Base-by-base conservation (phyloP, 2,888 invertebrate genomes). In the Chloroclystis v-ata region DNA sequence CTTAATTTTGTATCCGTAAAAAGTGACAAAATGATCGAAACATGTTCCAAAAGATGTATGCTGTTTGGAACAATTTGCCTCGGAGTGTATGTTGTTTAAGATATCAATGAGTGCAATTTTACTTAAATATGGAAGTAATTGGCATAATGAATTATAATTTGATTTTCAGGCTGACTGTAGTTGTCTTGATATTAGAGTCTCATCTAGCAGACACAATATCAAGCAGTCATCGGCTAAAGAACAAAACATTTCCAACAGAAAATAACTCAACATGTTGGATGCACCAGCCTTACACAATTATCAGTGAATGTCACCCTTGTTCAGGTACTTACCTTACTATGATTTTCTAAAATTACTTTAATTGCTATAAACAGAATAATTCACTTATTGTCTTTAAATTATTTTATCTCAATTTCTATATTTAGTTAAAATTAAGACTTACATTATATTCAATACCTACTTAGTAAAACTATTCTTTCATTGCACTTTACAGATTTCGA, bases 11-110 rank as follows among this genome's bases (percentile, higher is more conserved):
- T 26, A 26, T 26, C 5, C 20, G 3, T 20, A 10, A n/a, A 16
- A 25, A 13, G 2, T 14, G n/a, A 25, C 12, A 33, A 59, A 72
- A 95, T 95, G 95, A 92, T 95, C 67, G 95, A 95, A 78, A 92
- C 93, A 54, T 95, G 95, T 75, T 94, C 95, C 13, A 94, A 93
- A 73, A 92, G 92, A 75, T 94, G 94, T 66, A 95, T 95, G 95
- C 82, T 95, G 39, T 78, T 95, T 51, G 94, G 93, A 40, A 92
- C 95, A 54, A 90, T 93, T 53, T 89, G 91, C 61, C 83, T 95
- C 58, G 95, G 94, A 80, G 87, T 93, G 92, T 94, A 87, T 89
- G 93, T 91, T 16, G 14, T 33, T 13, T 33, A 1, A 14, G 13
- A 43, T 29, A 11, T n/a, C 7, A 16, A n/a, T 1, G 14, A 5